Conservation (phyloP, 1,140 invertebrate genomes). For the Pantala flavescens region DNA sequence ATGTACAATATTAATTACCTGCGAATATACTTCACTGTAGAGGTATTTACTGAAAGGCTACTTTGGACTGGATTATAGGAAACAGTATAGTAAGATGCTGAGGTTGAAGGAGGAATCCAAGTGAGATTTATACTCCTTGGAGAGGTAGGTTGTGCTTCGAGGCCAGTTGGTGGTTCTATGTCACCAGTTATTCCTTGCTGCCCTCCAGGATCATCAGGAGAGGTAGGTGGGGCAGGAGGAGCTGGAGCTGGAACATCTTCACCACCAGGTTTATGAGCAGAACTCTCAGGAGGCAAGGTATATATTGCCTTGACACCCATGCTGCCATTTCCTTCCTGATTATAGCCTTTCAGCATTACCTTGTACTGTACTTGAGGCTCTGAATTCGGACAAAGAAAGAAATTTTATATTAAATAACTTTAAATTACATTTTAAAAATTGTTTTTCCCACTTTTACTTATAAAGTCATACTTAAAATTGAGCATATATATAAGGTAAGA, state of each 20-base stretch:
- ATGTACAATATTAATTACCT: conserved; percentile 25
- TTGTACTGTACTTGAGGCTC: conserved; percentile 35
- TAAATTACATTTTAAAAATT: not conserved
- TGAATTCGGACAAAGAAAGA: conserved; percentile 21
- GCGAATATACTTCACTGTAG: conserved; percentile 27
- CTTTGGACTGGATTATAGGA: conserved; percentile 38
- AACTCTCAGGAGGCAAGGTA: conserved; percentile 23
- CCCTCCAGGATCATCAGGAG: conserved; percentile 12
- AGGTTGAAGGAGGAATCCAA: conserved; percentile 33
- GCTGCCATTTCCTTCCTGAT: conserved; percentile 26
- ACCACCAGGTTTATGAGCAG: not conserved
- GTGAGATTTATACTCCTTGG: conserved; percentile 38
- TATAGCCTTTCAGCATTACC: conserved; percentile 30
- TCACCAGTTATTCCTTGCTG: conserved; percentile 6
- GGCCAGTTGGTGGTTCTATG: conserved; percentile 32
- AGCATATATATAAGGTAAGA: too few relatives aligned
- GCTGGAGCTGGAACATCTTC: not conserved
- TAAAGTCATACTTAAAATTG: too few relatives aligned
- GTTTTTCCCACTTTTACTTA: not conserved
- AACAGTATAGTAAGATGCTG: conserved; percentile 36
- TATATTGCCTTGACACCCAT: conserved; percentile 27
- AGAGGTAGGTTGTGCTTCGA: conserved; percentile 40
- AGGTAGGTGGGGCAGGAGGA: not conserved
- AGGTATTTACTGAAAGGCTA: conserved; percentile 23
- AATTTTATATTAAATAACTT: not conserved